Evolutionary conservation across 2,888 invertebrate genomes (phyloP), one percentile per base, ranked within the genome.

Genomic region (Tenthredo notha): DNA sequence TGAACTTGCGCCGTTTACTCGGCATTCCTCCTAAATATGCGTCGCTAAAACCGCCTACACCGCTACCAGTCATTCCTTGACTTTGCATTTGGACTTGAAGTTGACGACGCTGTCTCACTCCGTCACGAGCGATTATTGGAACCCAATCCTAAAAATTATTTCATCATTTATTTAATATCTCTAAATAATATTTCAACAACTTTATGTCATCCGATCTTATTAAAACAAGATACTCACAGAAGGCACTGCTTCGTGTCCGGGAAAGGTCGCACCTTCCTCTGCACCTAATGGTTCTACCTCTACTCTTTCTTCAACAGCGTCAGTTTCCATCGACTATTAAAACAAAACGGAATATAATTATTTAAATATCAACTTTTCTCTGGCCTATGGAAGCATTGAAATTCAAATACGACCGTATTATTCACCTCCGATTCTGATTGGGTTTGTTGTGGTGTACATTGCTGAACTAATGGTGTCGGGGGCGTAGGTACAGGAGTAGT

Each of bases 11-110:
- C 86, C 98, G 95, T 93, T 98, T 98, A 65, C 97, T 96, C 18
- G 99, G 98, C 96, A 98, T 97, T 15, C 98, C 98, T 10, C 97
- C 96, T 72, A 98, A 94, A 93, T 98, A 99, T 0, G 98, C 98
- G 94, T 98, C 98, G 91, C 98, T 98, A 93, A 97, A 97, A 43
- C 97, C 96, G 1, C 92, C 87, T 15, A 92, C 89, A 1, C 89
- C 89, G n/a, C 88, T 88, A 10, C 88, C 89, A 15, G 90, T 87
- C 65, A 91, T 87, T 33, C 89, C 88, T 37, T 90, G 87, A 84
- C 88, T 86, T 85, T 91, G 91, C n/a, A 94, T 92, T 86, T 90
- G 87, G 84, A 88, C 85, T 85, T 91, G 91, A 6, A 94, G 92
- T 86, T 96, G 95, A 78, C 95, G 94, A 84, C 96, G 94, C 93